These are phyloP conservation scores for Esox niger DNA, from an alignment of 2,113 vertebrate species.

Conservation along the genomic window DNA sequence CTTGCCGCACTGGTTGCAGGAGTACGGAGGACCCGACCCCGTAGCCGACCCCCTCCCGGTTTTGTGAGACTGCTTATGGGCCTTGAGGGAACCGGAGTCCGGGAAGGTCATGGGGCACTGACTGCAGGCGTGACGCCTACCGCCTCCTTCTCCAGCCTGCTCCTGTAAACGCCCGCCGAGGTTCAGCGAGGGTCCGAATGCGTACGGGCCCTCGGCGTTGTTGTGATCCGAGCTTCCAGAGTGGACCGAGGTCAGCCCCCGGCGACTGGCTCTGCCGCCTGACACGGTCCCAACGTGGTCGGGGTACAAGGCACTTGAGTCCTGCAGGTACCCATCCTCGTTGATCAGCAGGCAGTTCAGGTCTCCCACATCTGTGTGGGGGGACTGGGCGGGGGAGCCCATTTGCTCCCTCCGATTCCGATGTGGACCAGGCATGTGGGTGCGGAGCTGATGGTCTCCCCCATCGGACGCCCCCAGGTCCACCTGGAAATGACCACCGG, in stretches of 20 bases:
- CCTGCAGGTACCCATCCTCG: slow-evolving; percentile 73
- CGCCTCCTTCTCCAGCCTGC: slow-evolving; percentile 40
- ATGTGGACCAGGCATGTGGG: slow-evolving; percentile 30
- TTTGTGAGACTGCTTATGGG: slow-evolving; percentile 58
- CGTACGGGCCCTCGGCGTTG: slow-evolving; percentile 42
- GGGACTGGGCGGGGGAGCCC: slow-evolving; percentile 11
- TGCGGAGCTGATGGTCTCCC: slow-evolving; percentile 48
- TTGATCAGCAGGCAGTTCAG: slow-evolving; percentile 73
- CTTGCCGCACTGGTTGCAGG: slow-evolving; percentile 71
- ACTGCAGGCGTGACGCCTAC: slow-evolving; percentile 46
- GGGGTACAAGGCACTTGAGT: slow-evolving; percentile 49
- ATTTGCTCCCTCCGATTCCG: slow-evolving; percentile 25
- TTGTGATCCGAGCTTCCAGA: slow-evolving; percentile 27
- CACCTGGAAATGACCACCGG: slow-evolving; percentile 47
- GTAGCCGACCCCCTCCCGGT: background rate
- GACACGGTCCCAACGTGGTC: slow-evolving; percentile 38
- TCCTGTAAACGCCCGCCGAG: slow-evolving; percentile 49
- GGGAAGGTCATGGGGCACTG: slow-evolving; percentile 58
- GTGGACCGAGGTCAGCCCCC: slow-evolving; percentile 36
- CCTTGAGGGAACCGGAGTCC: slow-evolving; percentile 57
- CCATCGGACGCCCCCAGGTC: slow-evolving; percentile 41
- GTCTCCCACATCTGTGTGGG: slow-evolving; percentile 44
- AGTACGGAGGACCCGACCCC: slow-evolving; percentile 39
- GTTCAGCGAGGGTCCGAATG: slow-evolving; percentile 38
- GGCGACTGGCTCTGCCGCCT: slow-evolving; percentile 42